Conservation (phyloP, 2,113 vertebrate genomes). For the Scomber japonicus region DNA sequence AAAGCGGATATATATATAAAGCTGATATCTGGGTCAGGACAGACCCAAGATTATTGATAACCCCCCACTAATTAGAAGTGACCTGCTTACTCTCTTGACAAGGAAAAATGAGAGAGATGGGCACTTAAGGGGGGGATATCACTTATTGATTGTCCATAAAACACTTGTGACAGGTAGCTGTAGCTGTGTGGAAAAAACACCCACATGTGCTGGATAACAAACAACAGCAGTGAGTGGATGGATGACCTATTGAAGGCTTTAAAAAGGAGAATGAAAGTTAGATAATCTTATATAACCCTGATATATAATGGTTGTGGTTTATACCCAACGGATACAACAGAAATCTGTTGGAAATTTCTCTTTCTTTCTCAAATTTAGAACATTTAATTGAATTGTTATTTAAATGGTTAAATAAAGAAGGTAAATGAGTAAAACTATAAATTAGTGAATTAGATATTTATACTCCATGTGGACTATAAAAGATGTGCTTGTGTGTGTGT, state of each 20-base stretch:
- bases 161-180: slow-evolving; percentile 28
- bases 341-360: neutral
- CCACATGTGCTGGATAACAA: slow-evolving; percentile 3
- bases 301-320: neutral
- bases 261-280: neutral
- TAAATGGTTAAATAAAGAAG: neutral
- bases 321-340: neutral
- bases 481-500: too few relatives aligned
- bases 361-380: neutral
- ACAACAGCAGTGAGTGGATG: neutral
- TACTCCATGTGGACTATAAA: too few relatives aligned
- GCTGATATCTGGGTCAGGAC: slow-evolving; percentile 32
- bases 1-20: neutral
- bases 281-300: neutral
- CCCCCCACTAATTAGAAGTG: slow-evolving; percentile 35
- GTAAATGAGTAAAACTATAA: neutral
- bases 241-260: neutral
- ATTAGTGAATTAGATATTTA: too few relatives aligned
- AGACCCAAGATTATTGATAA: slow-evolving; percentile 41
- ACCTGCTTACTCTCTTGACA: slow-evolving; percentile 47
- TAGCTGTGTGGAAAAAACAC: slow-evolving; percentile 22
- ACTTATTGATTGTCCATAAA: slow-evolving; percentile 49
- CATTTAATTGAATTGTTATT: neutral
- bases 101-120: slow-evolving; percentile 4
- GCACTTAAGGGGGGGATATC: slow-evolving; percentile 7